A percentile compares a stretch with the other conserved stretches of the same genome.
These are phyloP conservation scores for Albula glossodonta DNA, from an alignment of 2,113 vertebrate species.

Conservation along the genomic window DNA sequence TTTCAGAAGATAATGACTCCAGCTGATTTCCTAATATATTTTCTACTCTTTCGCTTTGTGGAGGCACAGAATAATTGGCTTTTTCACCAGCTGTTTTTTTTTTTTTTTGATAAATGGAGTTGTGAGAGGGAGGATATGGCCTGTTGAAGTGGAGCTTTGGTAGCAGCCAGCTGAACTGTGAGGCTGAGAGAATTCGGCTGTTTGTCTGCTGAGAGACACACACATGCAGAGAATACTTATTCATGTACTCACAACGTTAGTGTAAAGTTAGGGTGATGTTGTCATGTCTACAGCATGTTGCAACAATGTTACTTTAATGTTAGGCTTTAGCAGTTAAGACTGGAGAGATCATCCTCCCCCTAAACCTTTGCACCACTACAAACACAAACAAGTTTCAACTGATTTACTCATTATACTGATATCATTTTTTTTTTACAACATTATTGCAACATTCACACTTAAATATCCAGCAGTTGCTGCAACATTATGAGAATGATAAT, in stretches of 20 bases:
- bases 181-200: background rate
- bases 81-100: background rate
- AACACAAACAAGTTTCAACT: too few species aligned
- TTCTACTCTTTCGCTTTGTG: background rate
- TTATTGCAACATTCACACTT: too few species aligned
- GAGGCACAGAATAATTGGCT: background rate
- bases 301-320: constrained; percentile 7
- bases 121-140: background rate
- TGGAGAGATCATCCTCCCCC: constrained; percentile 18
- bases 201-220: background rate
- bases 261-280: background rate
- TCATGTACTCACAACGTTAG: background rate
- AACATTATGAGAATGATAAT: background rate
- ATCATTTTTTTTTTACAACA: too few species aligned
- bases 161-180: background rate
- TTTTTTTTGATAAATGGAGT: background rate
- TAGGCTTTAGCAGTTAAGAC: background rate
- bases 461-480: background rate
- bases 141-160: background rate
- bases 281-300: background rate
- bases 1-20: background rate
- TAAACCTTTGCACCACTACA: background rate
- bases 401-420: too few species aligned
- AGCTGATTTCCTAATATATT: background rate
- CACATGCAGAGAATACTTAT: background rate